A percentile compares a stretch with the other conserved stretches of the same genome.
Evolutionary conservation across 2,888 invertebrate species (phyloP).

Genomic region (Caenorhabditis sp.): DNA sequence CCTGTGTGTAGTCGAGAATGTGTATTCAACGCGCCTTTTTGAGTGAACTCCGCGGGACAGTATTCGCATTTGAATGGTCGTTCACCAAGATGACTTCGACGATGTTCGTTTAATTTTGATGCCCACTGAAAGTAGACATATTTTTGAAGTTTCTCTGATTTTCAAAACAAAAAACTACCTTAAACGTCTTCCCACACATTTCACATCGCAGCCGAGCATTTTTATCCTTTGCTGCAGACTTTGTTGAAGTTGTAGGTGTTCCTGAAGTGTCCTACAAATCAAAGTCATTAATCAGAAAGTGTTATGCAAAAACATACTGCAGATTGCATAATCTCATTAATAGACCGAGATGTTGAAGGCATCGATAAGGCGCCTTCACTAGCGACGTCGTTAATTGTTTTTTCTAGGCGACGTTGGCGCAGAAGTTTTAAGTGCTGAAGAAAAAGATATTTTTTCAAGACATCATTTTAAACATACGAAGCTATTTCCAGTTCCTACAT

Average conservation of each 20-base stretch:
- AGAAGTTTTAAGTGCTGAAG: slow-evolving; percentile 4
- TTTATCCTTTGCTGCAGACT: not conserved
- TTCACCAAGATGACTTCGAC: slow-evolving; percentile 20
- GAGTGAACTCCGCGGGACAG: slow-evolving; percentile 36
- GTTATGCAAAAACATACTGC: not conserved
- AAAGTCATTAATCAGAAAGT: not conserved
- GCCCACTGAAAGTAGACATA: not conserved
- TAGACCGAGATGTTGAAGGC: not conserved
- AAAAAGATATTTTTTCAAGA: not conserved
- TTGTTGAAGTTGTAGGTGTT: not conserved
- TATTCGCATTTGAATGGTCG: slow-evolving; percentile 21
- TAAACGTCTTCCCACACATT: slow-evolving; percentile 12
- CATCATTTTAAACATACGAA: not conserved
- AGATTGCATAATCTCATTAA: not conserved
- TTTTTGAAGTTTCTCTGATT: too few relatives aligned
- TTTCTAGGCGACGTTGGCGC: slow-evolving; percentile 5
- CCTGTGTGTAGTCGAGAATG: slow-evolving; percentile 46
- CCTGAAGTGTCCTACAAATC: not conserved
- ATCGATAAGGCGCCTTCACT: not conserved
- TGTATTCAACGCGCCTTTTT: slow-evolving; percentile 47
- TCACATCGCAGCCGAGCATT: not conserved
- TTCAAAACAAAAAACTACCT: slow-evolving; percentile 11
- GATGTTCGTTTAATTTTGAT: slow-evolving; percentile 35
- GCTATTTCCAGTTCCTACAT: slow-evolving; percentile 9
- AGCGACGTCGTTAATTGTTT: slow-evolving; percentile 9